These are phyloP conservation scores for Ursus arctos DNA, from an alignment of 2,113 vertebrate species.

Conservation along the genomic window DNA sequence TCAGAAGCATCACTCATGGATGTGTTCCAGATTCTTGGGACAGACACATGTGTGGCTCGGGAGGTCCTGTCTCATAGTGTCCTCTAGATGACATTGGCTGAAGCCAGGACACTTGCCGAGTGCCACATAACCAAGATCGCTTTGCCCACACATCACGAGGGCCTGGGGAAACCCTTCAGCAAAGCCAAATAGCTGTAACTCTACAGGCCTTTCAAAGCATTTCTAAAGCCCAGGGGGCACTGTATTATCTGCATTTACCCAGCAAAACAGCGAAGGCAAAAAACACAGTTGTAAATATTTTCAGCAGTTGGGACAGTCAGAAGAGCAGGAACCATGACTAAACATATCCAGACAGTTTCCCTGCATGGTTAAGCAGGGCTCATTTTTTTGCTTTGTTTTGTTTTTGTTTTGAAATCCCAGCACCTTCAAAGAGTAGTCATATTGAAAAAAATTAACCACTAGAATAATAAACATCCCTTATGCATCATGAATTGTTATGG, in stretches of 20 bases:
- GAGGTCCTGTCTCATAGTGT: not conserved
- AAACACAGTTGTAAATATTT: not conserved
- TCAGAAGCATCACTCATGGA: not conserved
- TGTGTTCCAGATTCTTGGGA: not conserved
- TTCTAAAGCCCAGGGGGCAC: not conserved
- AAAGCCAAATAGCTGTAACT: not conserved
- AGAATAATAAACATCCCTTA: not conserved
- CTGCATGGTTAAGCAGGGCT: not conserved
- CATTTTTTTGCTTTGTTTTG: not conserved
- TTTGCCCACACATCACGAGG: not conserved
- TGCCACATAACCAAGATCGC: not conserved
- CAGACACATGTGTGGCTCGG: not conserved
- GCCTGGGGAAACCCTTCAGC: slow-evolving; percentile 4
- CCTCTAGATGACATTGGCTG: not conserved
- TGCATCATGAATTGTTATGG: not conserved
- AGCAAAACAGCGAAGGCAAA: not conserved
- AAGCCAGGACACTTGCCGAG: not conserved
- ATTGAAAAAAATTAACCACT: not conserved
- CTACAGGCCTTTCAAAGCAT: not conserved
- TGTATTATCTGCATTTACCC: not conserved
- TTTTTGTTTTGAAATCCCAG: not conserved
- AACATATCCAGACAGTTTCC: not conserved
- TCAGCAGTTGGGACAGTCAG: not conserved
- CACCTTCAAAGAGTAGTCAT: not conserved
- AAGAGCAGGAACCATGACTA: not conserved